Base-by-base conservation (phyloP, 2,113 vertebrate genomes). In the Tragelaphus scriptus region DNA sequence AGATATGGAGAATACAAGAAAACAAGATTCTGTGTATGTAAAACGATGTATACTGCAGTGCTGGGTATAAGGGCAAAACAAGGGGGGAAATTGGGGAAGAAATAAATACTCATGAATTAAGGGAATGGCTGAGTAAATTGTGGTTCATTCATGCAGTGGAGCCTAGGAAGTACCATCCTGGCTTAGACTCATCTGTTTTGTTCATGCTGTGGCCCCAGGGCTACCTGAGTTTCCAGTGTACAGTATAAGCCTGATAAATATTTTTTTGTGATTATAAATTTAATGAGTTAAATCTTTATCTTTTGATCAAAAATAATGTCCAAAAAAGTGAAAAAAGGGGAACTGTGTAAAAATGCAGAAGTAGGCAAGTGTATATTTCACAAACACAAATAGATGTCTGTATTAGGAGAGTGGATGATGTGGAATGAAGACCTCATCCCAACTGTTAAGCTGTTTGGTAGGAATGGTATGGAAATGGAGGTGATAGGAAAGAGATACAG, bases 81-180 rank as follows among this genome's bases (percentile, higher is more conserved):
- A 77, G 12, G 26, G 21, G 28, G 58, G 68, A n/a, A 16, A 17
- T 65, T 6, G 19, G 51, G 40, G 44, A 51, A 49, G 8, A 81
- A 36, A 32, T 40, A 90, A 90, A 71, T 51, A 44, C 23, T 40
- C 14, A 25, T 49, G 17, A 51, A 15, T 21, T 71, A 58, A 44
- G 28, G 47, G 16, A 65, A 56, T 17, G 40, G 49, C 17, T 80
- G 21, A 51, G 71, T 68, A 53, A 75, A n/a, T 25, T 28, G 5
- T 90, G 25, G 30, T 75, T 47, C 10, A 1, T 79, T 68, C 32
- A 53, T 26, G 5, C 36, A 53, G 6, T 5, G 19, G 19, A 51
- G 59, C 2, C 1, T 85, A 16, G 16, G n/a, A 44, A 77, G 32
- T 10, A 5, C 3, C 19, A 11, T 36, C 16, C 15, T 2, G 3